Conservation (phyloP, 2,888 invertebrate genomes). For the Leistus spinibarbis region DNA sequence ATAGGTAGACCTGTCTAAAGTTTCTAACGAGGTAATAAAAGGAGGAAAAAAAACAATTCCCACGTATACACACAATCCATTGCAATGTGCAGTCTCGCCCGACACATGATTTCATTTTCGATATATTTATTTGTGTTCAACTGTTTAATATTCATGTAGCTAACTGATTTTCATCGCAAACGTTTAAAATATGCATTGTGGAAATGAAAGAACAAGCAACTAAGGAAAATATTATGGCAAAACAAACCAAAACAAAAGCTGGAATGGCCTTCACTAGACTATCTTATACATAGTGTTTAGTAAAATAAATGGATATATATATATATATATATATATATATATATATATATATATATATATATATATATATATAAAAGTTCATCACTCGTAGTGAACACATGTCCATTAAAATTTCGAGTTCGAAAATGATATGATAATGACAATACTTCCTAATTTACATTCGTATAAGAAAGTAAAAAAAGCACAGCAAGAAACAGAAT, state of each 20-base stretch:
- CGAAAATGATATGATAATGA: too few species aligned
- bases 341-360: not conserved
- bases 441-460: too few species aligned
- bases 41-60: not conserved
- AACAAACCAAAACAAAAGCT: not conserved
- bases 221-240: not conserved
- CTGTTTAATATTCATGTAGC: conserved; percentile 45
- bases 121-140: conserved; percentile 31
- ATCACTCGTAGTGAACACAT: too few species aligned
- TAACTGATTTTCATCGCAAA: conserved; percentile 49
- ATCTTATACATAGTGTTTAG: too few species aligned
- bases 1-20: conserved; percentile 40
- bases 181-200: conserved; percentile 45
- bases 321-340: not conserved
- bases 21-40: conserved; percentile 41
- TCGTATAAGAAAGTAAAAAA: too few species aligned
- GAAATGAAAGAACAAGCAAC: conserved; percentile 22
- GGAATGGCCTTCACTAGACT: too few species aligned
- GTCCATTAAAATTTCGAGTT: too few species aligned
- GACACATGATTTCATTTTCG: not conserved
- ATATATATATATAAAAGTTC: too few species aligned
- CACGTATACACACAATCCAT: not conserved
- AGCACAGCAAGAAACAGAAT: not conserved
- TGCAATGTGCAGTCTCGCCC: conserved; percentile 3
- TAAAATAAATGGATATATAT: not conserved